phyloP scores from a whole-genome alignment of 92 coral and sea anemone species.

The Isaurus tuberculatus region DNA sequence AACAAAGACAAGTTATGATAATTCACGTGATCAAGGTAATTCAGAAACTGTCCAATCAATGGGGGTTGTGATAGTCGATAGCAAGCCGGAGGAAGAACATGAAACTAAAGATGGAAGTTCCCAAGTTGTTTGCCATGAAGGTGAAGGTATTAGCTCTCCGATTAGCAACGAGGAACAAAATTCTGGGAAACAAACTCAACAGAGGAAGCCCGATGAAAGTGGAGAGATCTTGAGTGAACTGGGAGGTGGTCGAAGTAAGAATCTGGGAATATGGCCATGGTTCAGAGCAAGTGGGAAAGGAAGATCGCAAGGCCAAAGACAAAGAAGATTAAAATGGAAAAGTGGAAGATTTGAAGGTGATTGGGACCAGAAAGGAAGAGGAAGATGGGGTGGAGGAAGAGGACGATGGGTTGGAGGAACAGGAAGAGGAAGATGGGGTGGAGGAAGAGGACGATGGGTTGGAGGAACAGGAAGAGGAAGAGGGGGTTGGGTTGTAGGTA shows the following conservation, averaged over 20 bases:
- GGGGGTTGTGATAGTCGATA: neutral
- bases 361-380: neutral
- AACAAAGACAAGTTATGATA: neutral
- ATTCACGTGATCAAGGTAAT: neutral
- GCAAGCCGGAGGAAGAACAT: conserved; percentile 8
- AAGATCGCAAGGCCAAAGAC: conserved; percentile 4
- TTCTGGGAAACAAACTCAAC: neutral
- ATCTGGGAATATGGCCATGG: neutral
- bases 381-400: neutral
- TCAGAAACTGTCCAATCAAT: neutral
- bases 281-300: conserved; percentile 8
- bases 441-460: neutral
- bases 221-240: neutral
- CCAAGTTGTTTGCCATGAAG: neutral
- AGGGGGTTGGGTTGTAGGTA: neutral
- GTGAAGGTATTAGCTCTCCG: neutral
- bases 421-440: neutral
- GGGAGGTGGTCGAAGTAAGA: neutral
- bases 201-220: neutral
- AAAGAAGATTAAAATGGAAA: conserved; percentile 11
- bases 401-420: conserved; percentile 16
- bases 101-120: neutral
- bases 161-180: neutral
- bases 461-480: neutral
- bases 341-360: neutral